A percentile compares a stretch with the other conserved stretches of the same genome.
These are phyloP conservation scores for Pissodes strobi DNA, from an alignment of 1,140 invertebrate genomes.

Conservation along the genomic window DNA sequence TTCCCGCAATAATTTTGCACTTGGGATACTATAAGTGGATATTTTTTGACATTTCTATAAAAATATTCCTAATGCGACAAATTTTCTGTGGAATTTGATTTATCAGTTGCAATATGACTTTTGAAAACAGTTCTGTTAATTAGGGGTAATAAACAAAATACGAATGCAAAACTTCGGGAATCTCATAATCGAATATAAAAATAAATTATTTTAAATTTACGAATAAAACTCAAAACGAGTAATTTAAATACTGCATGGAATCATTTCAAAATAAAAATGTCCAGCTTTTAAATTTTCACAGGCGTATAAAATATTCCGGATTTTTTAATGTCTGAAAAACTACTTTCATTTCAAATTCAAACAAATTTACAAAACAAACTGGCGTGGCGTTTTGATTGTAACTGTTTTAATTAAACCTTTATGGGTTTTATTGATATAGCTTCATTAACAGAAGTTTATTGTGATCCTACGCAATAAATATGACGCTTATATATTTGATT, in stretches of 20 bases:
- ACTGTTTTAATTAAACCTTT: constrained; percentile 29
- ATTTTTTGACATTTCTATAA: too few relatives aligned
- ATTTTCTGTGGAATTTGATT: too few relatives aligned
- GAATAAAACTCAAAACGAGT: constrained; percentile 1
- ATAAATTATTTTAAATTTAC: constrained; percentile 3
- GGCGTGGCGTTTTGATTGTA: constrained; percentile 24
- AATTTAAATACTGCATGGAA: constrained; percentile 13
- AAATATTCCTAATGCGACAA: too few relatives aligned
- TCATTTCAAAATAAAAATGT: constrained; percentile 10
- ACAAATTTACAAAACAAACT: constrained; percentile 29
- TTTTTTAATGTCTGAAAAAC: constrained; percentile 26
- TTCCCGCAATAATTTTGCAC: too few relatives aligned
- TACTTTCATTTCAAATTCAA: constrained; percentile 25
- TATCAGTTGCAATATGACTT: too few relatives aligned
- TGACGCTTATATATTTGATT: too few relatives aligned
- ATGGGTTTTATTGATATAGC: constrained; percentile 20
- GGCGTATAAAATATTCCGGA: constrained; percentile 18
- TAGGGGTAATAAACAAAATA: too few relatives aligned
- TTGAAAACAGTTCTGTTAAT: too few relatives aligned
- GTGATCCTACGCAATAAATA: too few relatives aligned
- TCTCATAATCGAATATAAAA: not conserved
- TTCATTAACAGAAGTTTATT: too few relatives aligned
- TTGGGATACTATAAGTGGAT: too few relatives aligned
- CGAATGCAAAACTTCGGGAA: too few relatives aligned
- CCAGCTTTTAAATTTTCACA: constrained; percentile 5